Percentiles rank a stretch among this genome's conserved stretches.
Evolutionary conservation across 2,888 invertebrate genomes (phyloP).

Genomic region (Rhabditoides inermis): DNA sequence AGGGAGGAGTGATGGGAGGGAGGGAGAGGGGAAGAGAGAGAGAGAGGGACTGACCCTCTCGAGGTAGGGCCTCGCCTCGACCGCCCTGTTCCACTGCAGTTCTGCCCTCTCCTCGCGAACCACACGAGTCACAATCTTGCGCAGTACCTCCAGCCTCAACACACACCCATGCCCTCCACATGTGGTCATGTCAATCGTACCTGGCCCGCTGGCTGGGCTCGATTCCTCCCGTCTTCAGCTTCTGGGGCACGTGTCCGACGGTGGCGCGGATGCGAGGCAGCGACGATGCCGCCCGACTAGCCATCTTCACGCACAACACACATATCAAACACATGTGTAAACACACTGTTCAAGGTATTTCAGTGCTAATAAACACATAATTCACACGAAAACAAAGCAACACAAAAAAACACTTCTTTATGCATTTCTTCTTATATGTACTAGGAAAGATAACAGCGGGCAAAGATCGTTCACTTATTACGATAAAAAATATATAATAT

Average conservation of each 20-base stretch:
- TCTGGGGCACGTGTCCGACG: slow-evolving; percentile 47
- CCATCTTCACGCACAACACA: slow-evolving; percentile 8
- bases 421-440: neutral
- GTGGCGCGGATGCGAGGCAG: slow-evolving; percentile 38
- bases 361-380: too few relatives aligned
- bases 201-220: slow-evolving; percentile 28
- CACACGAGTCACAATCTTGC: slow-evolving; percentile 39
- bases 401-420: neutral
- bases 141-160: slow-evolving; percentile 27
- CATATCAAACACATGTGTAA: neutral
- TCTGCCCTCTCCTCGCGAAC: slow-evolving; percentile 49
- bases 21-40: neutral
- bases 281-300: slow-evolving; percentile 23
- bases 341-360: neutral
- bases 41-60: slow-evolving; percentile 33
- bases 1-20: neutral
- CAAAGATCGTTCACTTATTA: too few relatives aligned
- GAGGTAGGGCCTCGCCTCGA: slow-evolving; percentile 45
- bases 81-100: slow-evolving; percentile 47
- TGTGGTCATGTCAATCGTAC: neutral
- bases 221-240: slow-evolving; percentile 36
- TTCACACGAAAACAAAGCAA: neutral
- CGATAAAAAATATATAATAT: too few relatives aligned
- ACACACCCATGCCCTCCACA: neutral
- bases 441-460: neutral